Conservation (phyloP, 2,797 vertebrate genomes). For the Oreonectes daqikongensis region DNA sequence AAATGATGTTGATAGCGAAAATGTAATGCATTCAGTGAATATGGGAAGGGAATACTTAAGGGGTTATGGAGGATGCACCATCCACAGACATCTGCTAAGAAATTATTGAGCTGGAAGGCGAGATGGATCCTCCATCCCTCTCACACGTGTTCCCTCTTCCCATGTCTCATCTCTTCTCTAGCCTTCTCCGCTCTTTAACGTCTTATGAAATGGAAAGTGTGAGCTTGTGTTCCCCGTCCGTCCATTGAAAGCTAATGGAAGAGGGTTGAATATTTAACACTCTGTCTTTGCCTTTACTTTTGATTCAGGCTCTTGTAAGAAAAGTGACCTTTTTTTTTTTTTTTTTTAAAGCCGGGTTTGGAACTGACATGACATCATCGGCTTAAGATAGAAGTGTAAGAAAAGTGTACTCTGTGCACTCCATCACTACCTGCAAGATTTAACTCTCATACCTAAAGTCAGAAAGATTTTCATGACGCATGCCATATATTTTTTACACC, state of each 20-base stretch:
- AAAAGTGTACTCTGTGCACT: constrained; percentile 8
- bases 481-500: background rate
- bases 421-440: background rate
- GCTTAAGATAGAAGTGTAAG: constrained; percentile 70
- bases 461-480: too few species aligned
- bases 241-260: constrained; percentile 75
- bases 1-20: constrained; percentile 13
- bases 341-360: constrained; percentile 60
- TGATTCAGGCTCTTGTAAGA: constrained; percentile 44
- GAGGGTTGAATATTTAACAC: constrained; percentile 80
- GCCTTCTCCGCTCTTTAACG: constrained; percentile 3
- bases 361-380: constrained; percentile 73
- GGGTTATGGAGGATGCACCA: background rate
- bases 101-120: constrained; percentile 63
- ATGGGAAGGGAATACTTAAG: too few species aligned
- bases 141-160: constrained; percentile 5
- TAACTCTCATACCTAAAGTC: background rate
- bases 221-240: constrained; percentile 67
- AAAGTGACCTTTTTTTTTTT: constrained; percentile 44
- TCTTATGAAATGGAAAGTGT: constrained; percentile 70
- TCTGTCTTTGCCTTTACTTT: constrained; percentile 60
- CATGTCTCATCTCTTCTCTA: constrained; percentile 1
- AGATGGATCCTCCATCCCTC: background rate
- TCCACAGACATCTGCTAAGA: constrained; percentile 4
- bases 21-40: background rate